A percentile compares a stretch with the other conserved stretches of the same genome.
These are phyloP conservation scores for Cheirogaleus major DNA, from an alignment of 2,797 vertebrate genomes.

Conservation along the genomic window DNA sequence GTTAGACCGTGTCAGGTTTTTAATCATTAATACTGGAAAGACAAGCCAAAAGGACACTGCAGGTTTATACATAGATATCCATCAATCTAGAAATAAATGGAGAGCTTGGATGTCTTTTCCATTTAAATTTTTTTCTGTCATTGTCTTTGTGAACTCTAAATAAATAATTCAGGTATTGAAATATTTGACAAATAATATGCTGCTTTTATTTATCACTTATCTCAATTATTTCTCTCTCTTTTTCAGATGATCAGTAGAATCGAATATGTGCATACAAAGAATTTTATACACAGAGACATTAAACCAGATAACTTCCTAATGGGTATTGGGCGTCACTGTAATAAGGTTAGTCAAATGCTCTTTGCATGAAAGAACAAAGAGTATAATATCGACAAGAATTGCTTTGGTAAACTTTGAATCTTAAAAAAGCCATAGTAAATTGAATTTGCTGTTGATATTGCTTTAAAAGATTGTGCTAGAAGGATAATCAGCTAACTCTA, in stretches of 20 bases:
- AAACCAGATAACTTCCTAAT: constrained; percentile 99
- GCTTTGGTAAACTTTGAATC: constrained; percentile 69
- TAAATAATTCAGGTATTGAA: neutral
- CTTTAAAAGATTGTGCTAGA: constrained; percentile 71
- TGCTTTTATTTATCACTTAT: constrained; percentile 50
- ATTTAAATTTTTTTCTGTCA: constrained; percentile 3
- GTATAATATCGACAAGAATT: constrained; percentile 71
- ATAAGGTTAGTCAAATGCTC: constrained; percentile 95
- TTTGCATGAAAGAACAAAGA: constrained; percentile 83
- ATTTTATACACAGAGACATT: constrained; percentile 99
- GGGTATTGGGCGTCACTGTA: constrained; percentile 99
- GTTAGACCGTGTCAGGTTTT: neutral
- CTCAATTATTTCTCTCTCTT: constrained; percentile 44
- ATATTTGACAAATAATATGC: constrained; percentile 48
- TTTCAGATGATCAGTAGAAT: constrained; percentile 99
- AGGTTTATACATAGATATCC: neutral
- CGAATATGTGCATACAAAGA: constrained; percentile 99
- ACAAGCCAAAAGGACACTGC: neutral
- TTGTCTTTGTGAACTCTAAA: neutral
- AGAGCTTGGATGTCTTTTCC: neutral
- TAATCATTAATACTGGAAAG: neutral
- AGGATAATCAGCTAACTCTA: constrained; percentile 73
- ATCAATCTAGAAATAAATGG: neutral
- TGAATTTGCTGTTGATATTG: constrained; percentile 69
- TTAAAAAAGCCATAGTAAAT: constrained; percentile 75